A percentile compares a stretch with the other conserved stretches of the same genome.
These are phyloP conservation scores for Bos javanicus DNA, from an alignment of 2,113 vertebrate species.

Conservation along the genomic window DNA sequence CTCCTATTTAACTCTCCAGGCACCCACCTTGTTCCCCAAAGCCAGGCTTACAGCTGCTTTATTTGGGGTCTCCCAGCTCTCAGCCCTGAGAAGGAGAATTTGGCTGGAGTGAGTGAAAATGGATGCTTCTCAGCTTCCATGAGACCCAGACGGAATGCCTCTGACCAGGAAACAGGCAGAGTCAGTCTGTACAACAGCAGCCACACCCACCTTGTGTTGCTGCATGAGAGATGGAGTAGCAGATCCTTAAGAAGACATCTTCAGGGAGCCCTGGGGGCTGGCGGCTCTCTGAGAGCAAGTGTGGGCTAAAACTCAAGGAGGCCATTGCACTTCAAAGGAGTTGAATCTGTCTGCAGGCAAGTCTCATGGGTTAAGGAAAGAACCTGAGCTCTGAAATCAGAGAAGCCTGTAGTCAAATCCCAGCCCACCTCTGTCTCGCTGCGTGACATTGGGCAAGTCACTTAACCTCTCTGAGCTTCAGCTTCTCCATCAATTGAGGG, in stretches of 20 bases:
- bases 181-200: conserved; percentile 40
- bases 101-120: not conserved
- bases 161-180: not conserved
- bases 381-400: not conserved
- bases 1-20: not conserved
- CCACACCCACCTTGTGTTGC: conserved; percentile 48
- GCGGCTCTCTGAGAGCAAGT: conserved; percentile 43
- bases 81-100: not conserved
- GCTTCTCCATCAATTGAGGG: not conserved
- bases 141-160: not conserved
- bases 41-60: not conserved
- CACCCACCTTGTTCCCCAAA: not conserved
- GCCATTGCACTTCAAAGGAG: conserved; percentile 32
- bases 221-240: conserved; percentile 58
- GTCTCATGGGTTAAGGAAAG: not conserved
- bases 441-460: not conserved
- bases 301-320: conserved; percentile 58
- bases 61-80: not conserved
- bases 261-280: conserved; percentile 71
- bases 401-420: not conserved
- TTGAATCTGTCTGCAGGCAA: not conserved
- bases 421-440: not conserved
- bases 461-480: not conserved
- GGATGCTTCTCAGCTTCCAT: not conserved
- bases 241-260: conserved; percentile 66